Evolutionary conservation across 2,888 invertebrate species (phyloP).

Genomic region (Cheilosia vulpina): DNA sequence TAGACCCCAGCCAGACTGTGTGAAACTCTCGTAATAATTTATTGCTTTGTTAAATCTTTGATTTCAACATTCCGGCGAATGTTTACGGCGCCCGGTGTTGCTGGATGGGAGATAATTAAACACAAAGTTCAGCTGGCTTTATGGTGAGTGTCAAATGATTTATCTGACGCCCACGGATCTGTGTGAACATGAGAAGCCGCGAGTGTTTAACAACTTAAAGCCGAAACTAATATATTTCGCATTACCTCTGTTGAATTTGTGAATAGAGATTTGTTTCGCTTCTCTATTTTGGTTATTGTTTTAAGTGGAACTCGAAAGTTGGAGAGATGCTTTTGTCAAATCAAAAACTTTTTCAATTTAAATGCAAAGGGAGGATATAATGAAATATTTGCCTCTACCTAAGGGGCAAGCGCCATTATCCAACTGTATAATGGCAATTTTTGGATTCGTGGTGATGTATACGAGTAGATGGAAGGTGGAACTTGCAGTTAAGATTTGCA

Average conservation of each 20-base stretch:
- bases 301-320: constrained; percentile 21
- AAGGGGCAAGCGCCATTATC: constrained; percentile 15
- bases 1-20: background rate
- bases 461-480: background rate
- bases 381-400: constrained; percentile 46
- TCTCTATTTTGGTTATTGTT: constrained; percentile 26
- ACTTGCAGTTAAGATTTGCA: background rate
- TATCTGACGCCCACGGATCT: constrained; percentile 59
- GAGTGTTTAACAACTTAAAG: constrained; percentile 35
- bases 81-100: constrained; percentile 51
- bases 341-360: constrained; percentile 72
- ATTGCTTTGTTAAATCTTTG: constrained; percentile 72
- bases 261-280: constrained; percentile 11
- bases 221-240: constrained; percentile 50
- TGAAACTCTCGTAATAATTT: constrained; percentile 62
- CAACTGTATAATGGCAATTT: constrained; percentile 1
- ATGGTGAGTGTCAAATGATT: constrained; percentile 66
- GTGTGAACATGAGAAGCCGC: constrained; percentile 14
- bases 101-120: constrained; percentile 69
- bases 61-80: constrained; percentile 67
- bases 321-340: constrained; percentile 52
- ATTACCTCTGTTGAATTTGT: constrained; percentile 28
- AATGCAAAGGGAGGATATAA: constrained; percentile 61
- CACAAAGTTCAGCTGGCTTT: constrained; percentile 38
- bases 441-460: background rate